Evolutionary conservation across 2,113 vertebrate species (phyloP).

Genomic region (Columba janthina): DNA sequence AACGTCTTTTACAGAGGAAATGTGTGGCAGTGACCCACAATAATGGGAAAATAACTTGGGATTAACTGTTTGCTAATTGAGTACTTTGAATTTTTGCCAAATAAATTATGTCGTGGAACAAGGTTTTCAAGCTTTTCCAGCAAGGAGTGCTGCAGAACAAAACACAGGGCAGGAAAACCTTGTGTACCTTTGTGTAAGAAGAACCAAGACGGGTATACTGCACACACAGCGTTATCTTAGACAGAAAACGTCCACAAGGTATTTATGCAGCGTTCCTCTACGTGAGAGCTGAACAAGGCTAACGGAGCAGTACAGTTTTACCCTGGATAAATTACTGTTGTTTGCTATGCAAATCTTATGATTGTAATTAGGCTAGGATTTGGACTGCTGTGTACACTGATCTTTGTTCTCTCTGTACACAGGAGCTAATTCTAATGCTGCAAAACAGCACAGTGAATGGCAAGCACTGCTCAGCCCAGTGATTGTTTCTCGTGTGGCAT

Average conservation of each 20-base stretch:
- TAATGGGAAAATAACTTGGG: neutral
- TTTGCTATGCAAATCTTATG: conserved; percentile 65
- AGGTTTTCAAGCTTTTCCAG: conserved; percentile 2
- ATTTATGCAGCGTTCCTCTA: neutral
- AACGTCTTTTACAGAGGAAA: neutral
- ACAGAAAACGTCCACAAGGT: neutral
- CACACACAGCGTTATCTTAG: neutral
- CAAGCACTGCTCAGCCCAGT: neutral
- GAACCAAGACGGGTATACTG: neutral
- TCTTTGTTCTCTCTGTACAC: conserved; percentile 35
- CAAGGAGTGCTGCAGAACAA: neutral
- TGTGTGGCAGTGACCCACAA: neutral
- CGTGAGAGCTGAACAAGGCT: neutral
- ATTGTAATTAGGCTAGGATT: conserved; percentile 65
- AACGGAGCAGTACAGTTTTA: neutral
- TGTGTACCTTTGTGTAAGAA: neutral
- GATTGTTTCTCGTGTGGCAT: accelerated
- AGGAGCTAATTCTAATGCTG: conserved; percentile 31
- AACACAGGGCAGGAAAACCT: neutral
- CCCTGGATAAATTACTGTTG: conserved; percentile 33
- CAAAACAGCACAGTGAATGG: neutral
- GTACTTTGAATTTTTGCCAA: neutral
- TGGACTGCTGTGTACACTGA: conserved; percentile 42
- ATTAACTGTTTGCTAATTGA: conserved; percentile 30
- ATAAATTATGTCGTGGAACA: neutral